Conservation (phyloP, 1,140 invertebrate genomes). For the Lepeophtheirus salmonis region DNA sequence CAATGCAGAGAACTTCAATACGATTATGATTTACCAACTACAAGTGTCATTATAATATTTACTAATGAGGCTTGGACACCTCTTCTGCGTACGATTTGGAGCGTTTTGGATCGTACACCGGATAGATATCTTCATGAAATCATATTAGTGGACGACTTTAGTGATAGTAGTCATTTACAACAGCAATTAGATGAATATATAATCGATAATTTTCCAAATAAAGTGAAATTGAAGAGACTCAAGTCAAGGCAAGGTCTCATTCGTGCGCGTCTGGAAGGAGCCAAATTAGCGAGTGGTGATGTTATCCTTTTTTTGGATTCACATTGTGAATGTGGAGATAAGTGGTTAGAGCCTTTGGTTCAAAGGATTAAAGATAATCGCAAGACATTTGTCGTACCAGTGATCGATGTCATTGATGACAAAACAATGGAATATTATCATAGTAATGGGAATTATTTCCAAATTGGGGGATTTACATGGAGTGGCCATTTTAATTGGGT, state of each 20-base stretch:
- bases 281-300: constrained; percentile 51
- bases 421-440: constrained; percentile 59
- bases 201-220: constrained; percentile 28
- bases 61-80: constrained; percentile 73
- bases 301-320: constrained; percentile 82
- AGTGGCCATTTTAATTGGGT: constrained; percentile 78
- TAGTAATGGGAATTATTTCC: constrained; percentile 36
- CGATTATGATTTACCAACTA: constrained; percentile 33
- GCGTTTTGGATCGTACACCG: constrained; percentile 43
- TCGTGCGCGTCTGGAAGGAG: constrained; percentile 57
- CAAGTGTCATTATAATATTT: constrained; percentile 61
- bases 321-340: constrained; percentile 69
- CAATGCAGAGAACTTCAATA: constrained; percentile 38
- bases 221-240: constrained; percentile 52
- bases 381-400: constrained; percentile 61
- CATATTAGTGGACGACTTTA: constrained; percentile 70
- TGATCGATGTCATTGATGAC: constrained; percentile 79
- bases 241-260: constrained; percentile 60
- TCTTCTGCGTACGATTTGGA: constrained; percentile 61
- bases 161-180: constrained; percentile 35
- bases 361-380: constrained; percentile 56
- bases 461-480: constrained; percentile 72
- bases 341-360: constrained; percentile 72
- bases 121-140: constrained; percentile 48
- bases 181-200: constrained; percentile 10